Evolutionary conservation across 1,140 invertebrate species (phyloP).

Genomic region (Euura saliciscinereae): DNA sequence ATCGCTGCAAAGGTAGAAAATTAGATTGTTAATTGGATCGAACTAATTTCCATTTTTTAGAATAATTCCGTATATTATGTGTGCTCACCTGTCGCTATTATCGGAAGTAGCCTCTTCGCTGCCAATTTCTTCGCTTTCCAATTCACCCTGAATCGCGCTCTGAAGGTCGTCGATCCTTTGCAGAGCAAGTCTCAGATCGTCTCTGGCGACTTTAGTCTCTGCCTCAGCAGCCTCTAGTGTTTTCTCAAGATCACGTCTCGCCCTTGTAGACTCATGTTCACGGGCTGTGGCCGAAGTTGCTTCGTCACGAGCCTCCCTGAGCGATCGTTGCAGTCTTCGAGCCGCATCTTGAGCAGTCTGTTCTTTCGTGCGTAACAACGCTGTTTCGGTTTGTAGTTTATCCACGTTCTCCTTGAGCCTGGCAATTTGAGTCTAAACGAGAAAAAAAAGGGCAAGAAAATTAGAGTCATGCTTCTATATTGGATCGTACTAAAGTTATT

Average conservation of each 20-base stretch:
- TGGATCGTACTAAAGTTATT: neutral
- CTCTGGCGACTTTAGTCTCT: conserved; percentile 66
- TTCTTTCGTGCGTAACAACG: conserved; percentile 73
- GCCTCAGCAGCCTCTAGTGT: conserved; percentile 69
- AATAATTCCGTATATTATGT: neutral
- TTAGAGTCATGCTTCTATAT: neutral
- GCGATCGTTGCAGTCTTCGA: conserved; percentile 72
- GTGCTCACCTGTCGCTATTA: conserved; percentile 66
- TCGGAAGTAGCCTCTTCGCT: conserved; percentile 65
- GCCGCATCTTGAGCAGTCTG: conserved; percentile 76
- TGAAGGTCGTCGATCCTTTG: conserved; percentile 86
- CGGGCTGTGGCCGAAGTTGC: conserved; percentile 67
- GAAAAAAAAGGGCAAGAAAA: conserved; percentile 5
- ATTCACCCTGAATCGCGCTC: conserved; percentile 79
- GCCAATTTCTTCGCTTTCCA: conserved; percentile 65
- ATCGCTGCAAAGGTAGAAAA: neutral
- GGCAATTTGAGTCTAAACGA: conserved; percentile 69
- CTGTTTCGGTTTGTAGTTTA: conserved; percentile 76
- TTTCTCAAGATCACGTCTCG: conserved; percentile 73
- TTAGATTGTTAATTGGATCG: no score
- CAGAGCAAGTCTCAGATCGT: conserved; percentile 80
- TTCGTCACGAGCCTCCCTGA: conserved; percentile 78
- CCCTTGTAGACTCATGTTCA: conserved; percentile 75
- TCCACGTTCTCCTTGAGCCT: conserved; percentile 86
- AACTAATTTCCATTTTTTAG: neutral